Evolutionary conservation across 2,113 vertebrate species (phyloP), one percentile per base, ranked within the genome.

Genomic region (Casuarius casuarius): DNA sequence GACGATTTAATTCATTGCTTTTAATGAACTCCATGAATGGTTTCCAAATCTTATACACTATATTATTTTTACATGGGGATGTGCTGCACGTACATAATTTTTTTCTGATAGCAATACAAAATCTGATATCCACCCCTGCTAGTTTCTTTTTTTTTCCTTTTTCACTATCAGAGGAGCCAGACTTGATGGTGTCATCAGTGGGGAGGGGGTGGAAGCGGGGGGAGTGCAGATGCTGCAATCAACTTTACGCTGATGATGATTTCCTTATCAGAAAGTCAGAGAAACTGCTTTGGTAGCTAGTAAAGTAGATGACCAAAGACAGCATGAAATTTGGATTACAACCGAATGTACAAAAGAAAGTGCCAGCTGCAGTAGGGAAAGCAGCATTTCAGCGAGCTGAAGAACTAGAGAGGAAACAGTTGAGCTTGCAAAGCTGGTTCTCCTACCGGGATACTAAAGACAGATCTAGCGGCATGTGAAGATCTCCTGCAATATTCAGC

Each of bases 141-240:
- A 16, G 10, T 51, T 72, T 79, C 7, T 61, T 52, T 17, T 56
- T 40, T n/a, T 49, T 31, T 56, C 19, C 28, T 63, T 25, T 25
- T 58, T 66, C 8, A 6, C 79, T 95, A 87, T 87, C 87, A 92
- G 63, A 46, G 66, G 25, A 92, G 49, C 68, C 92, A 96, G 77
- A 90, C 54, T 59, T 82, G 78, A 88, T n/a, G 38, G 77, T 87
- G 85, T 85, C 93, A 87, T 49, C 0, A 1, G 23, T 28, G 62
- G 19, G 38, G 72, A 95, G 59, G 61, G 42, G 49, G 75, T 63
- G 48, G 20, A 48, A 66, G 16, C n/a, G 31, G 10, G 35, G 10
- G 38, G 42, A 71, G 67, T 25, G 38, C 35, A 80, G 67, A 49
- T 56, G 42, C 28, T 72, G 49, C 74, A 90, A 89, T 71, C 84